phyloP scores from a whole-genome alignment of 2,113 vertebrate genomes.

The Eclectus roratus region DNA sequence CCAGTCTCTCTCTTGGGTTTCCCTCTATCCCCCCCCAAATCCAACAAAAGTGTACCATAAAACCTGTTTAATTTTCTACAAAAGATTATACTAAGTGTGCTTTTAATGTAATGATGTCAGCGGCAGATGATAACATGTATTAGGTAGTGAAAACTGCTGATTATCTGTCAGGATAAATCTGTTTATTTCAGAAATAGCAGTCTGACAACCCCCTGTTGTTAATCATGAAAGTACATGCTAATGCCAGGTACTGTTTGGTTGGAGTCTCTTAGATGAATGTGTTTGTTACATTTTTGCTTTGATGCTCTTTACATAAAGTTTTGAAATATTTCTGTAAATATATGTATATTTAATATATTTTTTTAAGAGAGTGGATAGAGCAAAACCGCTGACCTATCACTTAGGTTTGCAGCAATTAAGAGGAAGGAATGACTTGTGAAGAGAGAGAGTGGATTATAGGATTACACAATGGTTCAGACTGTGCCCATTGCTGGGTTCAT shows the following conservation, averaged over 20 bases:
- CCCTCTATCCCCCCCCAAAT: not conserved
- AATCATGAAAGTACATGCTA: conserved; percentile 70
- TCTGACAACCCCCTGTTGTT: conserved; percentile 71
- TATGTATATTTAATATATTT: not conserved
- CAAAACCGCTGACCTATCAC: not conserved
- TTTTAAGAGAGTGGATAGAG: not conserved
- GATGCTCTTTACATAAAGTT: conserved; percentile 19
- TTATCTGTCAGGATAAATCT: conserved; percentile 79
- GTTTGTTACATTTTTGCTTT: conserved; percentile 44
- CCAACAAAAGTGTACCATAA: conserved; percentile 59
- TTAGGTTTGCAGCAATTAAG: conserved; percentile 15
- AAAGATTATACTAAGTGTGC: conserved; percentile 77
- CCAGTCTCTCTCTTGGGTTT: not conserved
- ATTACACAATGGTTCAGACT: conserved; percentile 44
- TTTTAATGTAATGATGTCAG: conserved; percentile 79
- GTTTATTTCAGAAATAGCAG: conserved; percentile 75
- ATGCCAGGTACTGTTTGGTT: conserved; percentile 63
- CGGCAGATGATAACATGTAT: conserved; percentile 75
- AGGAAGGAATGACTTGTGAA: conserved; percentile 30
- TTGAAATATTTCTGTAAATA: not conserved
- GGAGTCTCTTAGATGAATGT: conserved; percentile 36
- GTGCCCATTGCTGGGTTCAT: not conserved
- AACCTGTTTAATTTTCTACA: conserved; percentile 76
- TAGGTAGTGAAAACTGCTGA: conserved; percentile 73
- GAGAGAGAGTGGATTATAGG: conserved; percentile 61